Percentiles rank a stretch among this genome's conserved stretches.
These are phyloP conservation scores for Mormyrus lacerda DNA, from an alignment of 2,113 vertebrate genomes.

Conservation along the genomic window DNA sequence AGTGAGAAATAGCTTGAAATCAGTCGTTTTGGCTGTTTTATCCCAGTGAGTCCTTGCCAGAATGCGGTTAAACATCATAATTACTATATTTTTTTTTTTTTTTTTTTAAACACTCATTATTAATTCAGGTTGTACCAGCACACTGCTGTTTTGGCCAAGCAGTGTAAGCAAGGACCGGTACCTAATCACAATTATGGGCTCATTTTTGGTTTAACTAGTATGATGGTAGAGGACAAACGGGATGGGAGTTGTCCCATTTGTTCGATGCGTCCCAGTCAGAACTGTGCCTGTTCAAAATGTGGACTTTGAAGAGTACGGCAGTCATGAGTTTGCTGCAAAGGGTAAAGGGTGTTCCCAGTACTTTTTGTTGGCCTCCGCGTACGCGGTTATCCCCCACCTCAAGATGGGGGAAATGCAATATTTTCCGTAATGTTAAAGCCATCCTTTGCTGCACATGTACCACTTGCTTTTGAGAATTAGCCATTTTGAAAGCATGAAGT, in stretches of 20 bases:
- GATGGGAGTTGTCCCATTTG: neutral
- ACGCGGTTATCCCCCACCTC: neutral
- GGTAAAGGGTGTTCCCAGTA: neutral
- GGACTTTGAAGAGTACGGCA: neutral
- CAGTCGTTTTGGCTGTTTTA: neutral
- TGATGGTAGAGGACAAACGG: neutral
- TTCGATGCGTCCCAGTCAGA: neutral
- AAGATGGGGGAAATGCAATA: neutral
- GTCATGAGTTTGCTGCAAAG: neutral
- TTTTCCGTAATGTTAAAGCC: neutral
- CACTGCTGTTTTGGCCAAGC: neutral
- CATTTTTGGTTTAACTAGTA: neutral
- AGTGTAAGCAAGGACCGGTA: neutral
- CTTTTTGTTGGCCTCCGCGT: neutral
- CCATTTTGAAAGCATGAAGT: neutral
- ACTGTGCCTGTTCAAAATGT: neutral
- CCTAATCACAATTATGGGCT: neutral
- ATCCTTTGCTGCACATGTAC: neutral
- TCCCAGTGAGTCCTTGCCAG: neutral
- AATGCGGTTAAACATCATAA: neutral
- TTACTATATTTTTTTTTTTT: neutral
- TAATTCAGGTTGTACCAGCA: neutral
- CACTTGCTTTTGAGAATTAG: neutral
- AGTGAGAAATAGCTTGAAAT: neutral
- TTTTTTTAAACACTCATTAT: neutral